Conservation (phyloP, 2,888 invertebrate species). For the Colletes collaris region DNA sequence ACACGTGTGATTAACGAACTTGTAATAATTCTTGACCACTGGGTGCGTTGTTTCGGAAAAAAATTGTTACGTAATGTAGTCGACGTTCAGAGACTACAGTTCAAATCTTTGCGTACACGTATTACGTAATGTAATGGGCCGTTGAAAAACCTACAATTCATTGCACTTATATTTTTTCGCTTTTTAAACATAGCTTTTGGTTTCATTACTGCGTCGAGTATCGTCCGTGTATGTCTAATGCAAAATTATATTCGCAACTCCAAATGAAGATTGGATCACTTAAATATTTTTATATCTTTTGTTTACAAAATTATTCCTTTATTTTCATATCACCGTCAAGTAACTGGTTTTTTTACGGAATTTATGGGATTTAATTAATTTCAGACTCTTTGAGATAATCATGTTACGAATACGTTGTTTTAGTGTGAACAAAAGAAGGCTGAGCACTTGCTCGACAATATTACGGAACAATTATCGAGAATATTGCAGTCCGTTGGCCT, state of each 20-base stretch:
- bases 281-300: too few species aligned
- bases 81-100: background rate
- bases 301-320: too few species aligned
- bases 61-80: conserved; percentile 14
- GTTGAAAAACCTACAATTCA: background rate
- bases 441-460: conserved; percentile 1
- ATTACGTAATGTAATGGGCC: conserved; percentile 19
- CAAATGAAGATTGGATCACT: too few species aligned
- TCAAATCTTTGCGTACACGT: background rate
- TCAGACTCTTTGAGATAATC: too few species aligned
- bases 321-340: too few species aligned
- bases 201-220: background rate
- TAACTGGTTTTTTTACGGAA: too few species aligned
- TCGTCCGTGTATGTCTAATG: too few species aligned
- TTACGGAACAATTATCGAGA: conserved; percentile 34
- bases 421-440: background rate
- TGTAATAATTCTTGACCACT: background rate
- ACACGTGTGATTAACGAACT: too few species aligned
- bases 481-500: conserved; percentile 43
- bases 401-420: too few species aligned
- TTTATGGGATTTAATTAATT: too few species aligned
- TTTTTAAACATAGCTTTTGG: background rate
- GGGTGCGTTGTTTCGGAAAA: too few species aligned
- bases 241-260: too few species aligned
- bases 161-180: background rate